phyloP scores from a whole-genome alignment of 1,140 invertebrate genomes.

The Drosophila punjabiensis region DNA sequence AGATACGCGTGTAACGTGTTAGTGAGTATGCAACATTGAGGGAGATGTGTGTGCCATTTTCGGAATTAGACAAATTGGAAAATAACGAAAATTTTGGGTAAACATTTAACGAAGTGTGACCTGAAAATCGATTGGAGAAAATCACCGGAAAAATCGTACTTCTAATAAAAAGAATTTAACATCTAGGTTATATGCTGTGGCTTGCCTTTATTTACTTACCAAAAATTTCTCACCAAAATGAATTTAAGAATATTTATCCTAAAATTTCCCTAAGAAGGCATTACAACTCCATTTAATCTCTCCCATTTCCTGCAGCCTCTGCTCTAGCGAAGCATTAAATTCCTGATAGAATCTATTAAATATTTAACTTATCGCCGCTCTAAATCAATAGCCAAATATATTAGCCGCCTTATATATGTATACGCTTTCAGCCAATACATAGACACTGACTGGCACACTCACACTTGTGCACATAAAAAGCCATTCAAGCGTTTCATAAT shows the following conservation, averaged over 20 bases:
- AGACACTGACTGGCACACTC: constrained; percentile 14
- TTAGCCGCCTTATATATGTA: constrained; percentile 24
- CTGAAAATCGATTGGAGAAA: neutral
- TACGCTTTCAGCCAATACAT: constrained; percentile 14
- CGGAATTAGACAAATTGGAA: constrained; percentile 36
- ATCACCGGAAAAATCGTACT: neutral
- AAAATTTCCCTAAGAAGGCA: neutral
- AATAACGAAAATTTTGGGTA: neutral
- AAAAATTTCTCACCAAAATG: neutral
- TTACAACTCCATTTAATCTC: constrained; percentile 4
- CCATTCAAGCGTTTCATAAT: constrained; percentile 81
- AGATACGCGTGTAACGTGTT: constrained; percentile 2
- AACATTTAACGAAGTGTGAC: neutral
- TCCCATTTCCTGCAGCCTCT: constrained; percentile 8
- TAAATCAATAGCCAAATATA: constrained; percentile 65
- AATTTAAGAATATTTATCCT: neutral
- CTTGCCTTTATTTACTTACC: neutral
- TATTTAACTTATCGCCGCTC: constrained; percentile 57
- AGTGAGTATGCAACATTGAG: constrained; percentile 27
- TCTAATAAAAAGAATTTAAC: neutral
- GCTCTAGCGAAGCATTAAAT: constrained; percentile 34
- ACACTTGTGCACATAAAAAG: constrained; percentile 57
- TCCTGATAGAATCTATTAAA: constrained; percentile 53
- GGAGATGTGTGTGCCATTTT: constrained; percentile 19
- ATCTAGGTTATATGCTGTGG: neutral